Evolutionary conservation across 2,113 vertebrate species (phyloP), one percentile per base, ranked within the genome.

Genomic region (Caracal caracal): DNA sequence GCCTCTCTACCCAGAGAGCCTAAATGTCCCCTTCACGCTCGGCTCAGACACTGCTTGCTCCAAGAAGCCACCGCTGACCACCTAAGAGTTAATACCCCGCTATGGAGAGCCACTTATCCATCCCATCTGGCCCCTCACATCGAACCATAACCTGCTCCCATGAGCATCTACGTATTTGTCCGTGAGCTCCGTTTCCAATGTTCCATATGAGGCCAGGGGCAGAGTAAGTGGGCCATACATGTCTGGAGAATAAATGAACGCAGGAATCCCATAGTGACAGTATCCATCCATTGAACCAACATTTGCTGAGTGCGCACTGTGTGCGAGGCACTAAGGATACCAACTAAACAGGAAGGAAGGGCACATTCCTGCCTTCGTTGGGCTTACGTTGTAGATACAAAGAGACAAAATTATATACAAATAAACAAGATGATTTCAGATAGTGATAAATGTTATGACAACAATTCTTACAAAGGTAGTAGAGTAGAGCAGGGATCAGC

Each of bases 291-390:
- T 2, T 15, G 33, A 53, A 47, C n/a, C 65, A 12, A 63, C 35
- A 26, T 43, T 22, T 24, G 17, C 0, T 0, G 37, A 65, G 40
- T 2, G 0, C 0, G 1, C 5, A 12, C 40, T 30, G 6, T 0
- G 2, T 33, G 43, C 37, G 1, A 59, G 33, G 63, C 1, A 1
- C 79, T 24, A 28, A 15, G 13, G 33, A 65, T 2, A 17, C 19
- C 12, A 37, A 28, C 13, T 4, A 1, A 30, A 76, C 65, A 26
- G 28, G 30, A 63, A 63, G 71, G n/a, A 56, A 47, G 63, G 35
- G 12, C 35, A 26, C 0, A 2, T 6, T 19, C 86, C 86, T 47
- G 65, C n/a, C 59, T 13, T 37, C 4, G 0, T 2, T 6, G 28
- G 3, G n/a, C 9, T 68, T 78, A 28, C 0, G 0, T 26, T 70